phyloP scores from a whole-genome alignment of 30 jellyfish, hydroid and myxozoan genomes.

The Aurelia aurita complex sp. Pacific region DNA sequence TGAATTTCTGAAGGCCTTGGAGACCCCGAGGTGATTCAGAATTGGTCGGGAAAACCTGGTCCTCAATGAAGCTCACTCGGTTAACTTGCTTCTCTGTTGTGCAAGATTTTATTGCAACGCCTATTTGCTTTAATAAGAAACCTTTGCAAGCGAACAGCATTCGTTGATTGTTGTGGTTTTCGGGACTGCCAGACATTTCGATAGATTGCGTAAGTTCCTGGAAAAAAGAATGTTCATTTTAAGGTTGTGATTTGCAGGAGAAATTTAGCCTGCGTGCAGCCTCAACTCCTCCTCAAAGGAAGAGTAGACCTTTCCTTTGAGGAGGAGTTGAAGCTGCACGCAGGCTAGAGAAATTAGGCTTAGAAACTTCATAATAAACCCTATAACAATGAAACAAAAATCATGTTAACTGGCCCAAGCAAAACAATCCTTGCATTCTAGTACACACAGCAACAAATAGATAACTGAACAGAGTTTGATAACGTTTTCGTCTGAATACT shows the following conservation, averaged over 20 bases:
- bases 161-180: conserved; percentile 11
- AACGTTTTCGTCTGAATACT: too few species aligned
- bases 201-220: conserved; percentile 67
- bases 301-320: too few species aligned
- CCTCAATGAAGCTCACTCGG: conserved; percentile 61
- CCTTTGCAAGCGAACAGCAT: conserved; percentile 45
- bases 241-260: too few species aligned
- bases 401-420: not conserved
- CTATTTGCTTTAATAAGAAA: conserved; percentile 5
- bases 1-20: conserved; percentile 36
- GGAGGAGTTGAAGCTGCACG: too few species aligned
- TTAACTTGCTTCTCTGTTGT: conserved; percentile 17
- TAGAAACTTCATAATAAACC: not conserved
- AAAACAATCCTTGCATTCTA: not conserved
- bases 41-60: not conserved
- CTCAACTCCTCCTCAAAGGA: too few species aligned
- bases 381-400: not conserved
- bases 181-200: conserved; percentile 53
- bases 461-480: not conserved
- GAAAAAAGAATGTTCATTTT: not conserved
- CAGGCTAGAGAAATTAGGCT: too few species aligned
- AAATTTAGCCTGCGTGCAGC: too few species aligned
- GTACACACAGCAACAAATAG: not conserved
- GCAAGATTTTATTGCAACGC: not conserved
- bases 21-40: not conserved